Evolutionary conservation across 2,888 invertebrate genomes (phyloP), one percentile per base, ranked within the genome.

Genomic region (Mythimna albipuncta): DNA sequence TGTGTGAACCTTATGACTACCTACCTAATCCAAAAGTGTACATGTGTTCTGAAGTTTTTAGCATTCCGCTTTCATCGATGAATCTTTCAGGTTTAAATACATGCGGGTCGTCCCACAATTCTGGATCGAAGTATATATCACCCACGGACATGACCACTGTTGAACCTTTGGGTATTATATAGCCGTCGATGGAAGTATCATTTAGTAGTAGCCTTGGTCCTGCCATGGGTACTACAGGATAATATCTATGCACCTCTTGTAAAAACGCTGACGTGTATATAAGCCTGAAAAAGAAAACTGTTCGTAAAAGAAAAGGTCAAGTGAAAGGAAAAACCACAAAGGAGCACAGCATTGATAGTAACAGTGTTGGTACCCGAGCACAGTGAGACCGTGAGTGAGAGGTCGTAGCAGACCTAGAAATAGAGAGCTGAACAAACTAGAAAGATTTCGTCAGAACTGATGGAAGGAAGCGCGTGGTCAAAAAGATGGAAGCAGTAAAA

Each of bases 1-100:
- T 47, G 10, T 10, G 10, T 16, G 26, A 55, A 19, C 10, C 5
- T 58, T n/a, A 59, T 38, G n/a, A 0, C 2, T n/a, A 59, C 41
- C 13, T 61, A 98, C 98, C 98, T 89, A 97, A 93, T 76, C 98
- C 98, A 87, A 98, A 98, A 13, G 97, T 96, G 73, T 97, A 96
- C 86, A 97, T 96, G 82, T 97, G 93, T 81, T 97, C 97, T 67
- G 96, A 95, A 81, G 94, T 95, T 80, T 94, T 94, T 72, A 97
- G 91, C 83, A 91, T 91, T 32, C 97, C 97, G 32, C 92, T 87
- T 16, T 95, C 93, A 82, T 97, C 95, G 64, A 97, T 93, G 93
- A 97, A 97, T 90, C 97, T 95, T 87, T 97, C 97, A 0, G 97
- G 97, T 44, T 94, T 93, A 88, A 97, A 97, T 75, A 92, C 91